Evolutionary conservation across 2,797 vertebrate species (phyloP).

Genomic region (Lepilemur septentrionalis): DNA sequence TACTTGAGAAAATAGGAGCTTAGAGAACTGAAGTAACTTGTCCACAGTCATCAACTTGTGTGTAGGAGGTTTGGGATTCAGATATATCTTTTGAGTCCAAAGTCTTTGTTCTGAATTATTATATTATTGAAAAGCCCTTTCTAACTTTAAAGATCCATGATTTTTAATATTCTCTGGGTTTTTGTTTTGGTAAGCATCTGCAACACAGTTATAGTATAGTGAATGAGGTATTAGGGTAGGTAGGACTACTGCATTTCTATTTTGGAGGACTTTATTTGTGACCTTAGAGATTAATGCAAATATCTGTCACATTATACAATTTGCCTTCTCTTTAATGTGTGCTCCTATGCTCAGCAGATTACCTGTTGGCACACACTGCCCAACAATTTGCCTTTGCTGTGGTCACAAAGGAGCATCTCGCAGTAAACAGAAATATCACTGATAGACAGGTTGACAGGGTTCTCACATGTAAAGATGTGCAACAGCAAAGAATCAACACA

Average conservation of each 20-base stretch:
- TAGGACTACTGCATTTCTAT: background rate
- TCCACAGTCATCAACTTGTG: background rate
- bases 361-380: background rate
- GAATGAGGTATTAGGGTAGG: background rate
- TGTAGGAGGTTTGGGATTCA: background rate
- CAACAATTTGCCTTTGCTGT: background rate
- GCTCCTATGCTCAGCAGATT: background rate
- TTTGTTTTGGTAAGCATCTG: background rate
- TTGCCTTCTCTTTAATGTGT: background rate
- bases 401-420: background rate
- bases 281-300: background rate
- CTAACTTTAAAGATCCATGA: background rate
- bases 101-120: background rate
- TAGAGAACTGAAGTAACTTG: background rate
- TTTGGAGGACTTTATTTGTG: conserved; percentile 17
- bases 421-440: background rate
- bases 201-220: background rate
- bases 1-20: background rate
- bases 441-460: background rate
- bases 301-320: background rate
- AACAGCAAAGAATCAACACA: background rate
- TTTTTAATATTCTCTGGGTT: background rate
- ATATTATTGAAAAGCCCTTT: background rate
- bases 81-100: background rate
- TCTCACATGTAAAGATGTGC: background rate